A percentile compares a stretch with the other conserved stretches of the same genome.
Conservation (phyloP, 2,888 invertebrate species). For the Saturnia pavonia region DNA sequence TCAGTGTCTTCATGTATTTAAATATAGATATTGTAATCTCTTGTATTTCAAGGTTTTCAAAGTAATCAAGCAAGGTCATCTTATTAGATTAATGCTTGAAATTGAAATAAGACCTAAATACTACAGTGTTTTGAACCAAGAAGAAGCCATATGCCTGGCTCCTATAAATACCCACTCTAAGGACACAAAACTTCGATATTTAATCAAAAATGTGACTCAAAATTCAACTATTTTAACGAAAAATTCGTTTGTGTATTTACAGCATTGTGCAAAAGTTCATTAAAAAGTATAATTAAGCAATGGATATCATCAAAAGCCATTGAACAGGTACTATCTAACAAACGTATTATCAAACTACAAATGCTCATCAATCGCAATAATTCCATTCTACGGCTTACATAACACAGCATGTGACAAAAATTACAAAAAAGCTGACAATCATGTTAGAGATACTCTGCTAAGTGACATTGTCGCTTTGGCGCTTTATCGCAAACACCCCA, state of each 20-base stretch:
- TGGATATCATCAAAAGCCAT: conserved; percentile 13
- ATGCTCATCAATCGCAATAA: conserved; percentile 19
- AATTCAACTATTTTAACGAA: neutral
- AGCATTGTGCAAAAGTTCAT: neutral
- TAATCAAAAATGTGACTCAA: neutral
- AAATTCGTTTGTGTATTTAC: neutral
- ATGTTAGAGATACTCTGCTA: conserved; percentile 50
- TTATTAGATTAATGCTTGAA: too few relatives aligned
- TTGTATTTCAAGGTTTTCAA: too few relatives aligned
- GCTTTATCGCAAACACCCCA: conserved; percentile 57
- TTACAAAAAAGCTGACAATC: conserved; percentile 29
- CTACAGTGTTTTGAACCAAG: too few relatives aligned
- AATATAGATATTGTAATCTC: too few relatives aligned
- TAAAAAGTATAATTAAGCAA: neutral
- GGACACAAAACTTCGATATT: too few relatives aligned
- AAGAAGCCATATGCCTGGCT: too few relatives aligned
- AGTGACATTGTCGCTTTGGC: conserved; percentile 55
- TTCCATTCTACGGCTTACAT: conserved; percentile 20
- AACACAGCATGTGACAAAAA: conserved; percentile 21
- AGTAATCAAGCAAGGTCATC: too few relatives aligned
- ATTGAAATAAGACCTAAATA: too few relatives aligned
- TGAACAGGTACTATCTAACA: conserved; percentile 6
- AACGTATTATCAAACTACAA: conserved; percentile 9
- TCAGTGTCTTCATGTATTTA: too few relatives aligned
- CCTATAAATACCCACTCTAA: neutral